Evolutionary conservation across 2,888 invertebrate species (phyloP), one percentile per base, ranked within the genome.

Genomic region (Alviniconcha strummeri): DNA sequence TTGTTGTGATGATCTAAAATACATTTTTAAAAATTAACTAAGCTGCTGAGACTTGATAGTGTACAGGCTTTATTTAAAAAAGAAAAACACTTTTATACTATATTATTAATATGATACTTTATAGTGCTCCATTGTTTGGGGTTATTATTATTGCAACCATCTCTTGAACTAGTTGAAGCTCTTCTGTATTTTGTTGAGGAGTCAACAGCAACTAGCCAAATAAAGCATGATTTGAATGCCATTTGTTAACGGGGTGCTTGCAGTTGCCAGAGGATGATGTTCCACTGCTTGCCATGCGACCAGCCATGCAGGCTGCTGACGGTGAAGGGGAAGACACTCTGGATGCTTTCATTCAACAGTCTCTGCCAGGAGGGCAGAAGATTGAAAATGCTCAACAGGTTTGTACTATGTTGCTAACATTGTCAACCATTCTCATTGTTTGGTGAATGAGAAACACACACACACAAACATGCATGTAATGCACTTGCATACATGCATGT

Each of bases 351-450:
- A 87, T 88, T 82, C 86, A 86, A 72, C 85, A 85, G 67, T 86
- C 84, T 11, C 83, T 86, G 57, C 84, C 88, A 64, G 77, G 85
- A 75, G 83, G 84, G 55, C 90, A 90, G 54, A 93, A 92, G 86
- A 92, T 94, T 80, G 94, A 94, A 88, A 94, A 93, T 89, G 91
- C 93, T 3, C 93, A 94, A 83, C 94, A 94, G 92, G 94, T 94
- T 9, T 54, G 64, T 64, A 6, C 17, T 72, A 36, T 54, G 55
- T 13, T 60, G 60, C 13, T 8, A 11, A 60, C 69, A 69, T 69
- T n/a, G 5, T 69, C 1, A 5, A 36, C 36, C 36, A 36, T 36
- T 36, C 36, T 36, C 36, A 36, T 36, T 36, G 36, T 36, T 36
- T 36, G 36, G 36, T 36, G 36, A 36, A 36, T 64, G 64, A 64